Base-by-base conservation (phyloP, 2,888 invertebrate species). In the Mesorhabditis sp. region DNA sequence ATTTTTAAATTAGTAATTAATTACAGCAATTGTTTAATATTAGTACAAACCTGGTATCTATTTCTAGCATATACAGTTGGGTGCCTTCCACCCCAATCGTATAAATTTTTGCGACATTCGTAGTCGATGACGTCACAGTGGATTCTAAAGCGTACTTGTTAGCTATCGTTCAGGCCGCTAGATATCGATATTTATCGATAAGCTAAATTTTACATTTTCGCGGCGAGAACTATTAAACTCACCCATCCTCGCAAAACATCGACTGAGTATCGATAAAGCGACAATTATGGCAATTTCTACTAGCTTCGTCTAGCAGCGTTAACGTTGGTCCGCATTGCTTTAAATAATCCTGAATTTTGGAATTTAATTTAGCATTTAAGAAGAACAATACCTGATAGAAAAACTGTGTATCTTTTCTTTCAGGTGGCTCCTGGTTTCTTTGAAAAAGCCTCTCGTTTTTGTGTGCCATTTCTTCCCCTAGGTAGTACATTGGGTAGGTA, bases 1-100 rank as follows among this genome's bases (percentile, higher is more conserved):
- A 28, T 28, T 28, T 28, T 28, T 28, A 28, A 28, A 1, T 28
- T 28, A 28, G 28, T 28, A 28, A 28, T 28, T 28, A 28, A 28
- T 28, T 28, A 28, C 28, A 28, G 28, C 28, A 28, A 28, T 28
- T 28, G 28, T 28, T 28, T 28, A 28, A 28, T 28, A 28, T 28
- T 28, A 28, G 28, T 28, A 28, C 28, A 28, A 28, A 50, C 58
- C 58, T 50, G 58, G 7, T 50, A n/a, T 50, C 58, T 10, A 50
- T 50, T 50, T 10, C 58, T 10, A n/a, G 58, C 58, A 50, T 13
- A 2, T 13, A 50, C 58, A n/a, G 10, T 50, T 50, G 58, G 58
- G n/a, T 50, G 58, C n/a, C 58, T 10, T n/a, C 58, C 58, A n/a
- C 58, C 58, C 58, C 58, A 50, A 50, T 50, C 58, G 58, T 50